Base-by-base conservation (phyloP, 2,888 invertebrate genomes). In the Chaitophorus viminalis region DNA sequence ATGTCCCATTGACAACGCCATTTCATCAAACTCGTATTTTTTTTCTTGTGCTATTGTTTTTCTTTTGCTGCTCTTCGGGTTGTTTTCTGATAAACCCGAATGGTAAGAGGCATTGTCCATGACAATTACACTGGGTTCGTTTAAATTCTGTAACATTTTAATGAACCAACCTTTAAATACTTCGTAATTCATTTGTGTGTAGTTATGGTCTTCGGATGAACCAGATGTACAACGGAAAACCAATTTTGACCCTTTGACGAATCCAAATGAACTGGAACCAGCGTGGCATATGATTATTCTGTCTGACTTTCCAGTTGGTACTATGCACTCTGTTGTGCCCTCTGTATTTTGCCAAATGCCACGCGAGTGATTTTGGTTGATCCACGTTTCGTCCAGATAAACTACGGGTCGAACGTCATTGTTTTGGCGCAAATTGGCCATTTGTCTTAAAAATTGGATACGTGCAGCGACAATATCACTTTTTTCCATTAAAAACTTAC, bases 161-260 rank as follows among this genome's bases (percentile, higher is more conserved):
- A 46, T 46, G 68, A 89, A 89, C 89, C 89, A 88, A 25, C 83
- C 52, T 54, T 88, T 68, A 74, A 88, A 81, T 36, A 54, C 21
- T n/a, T 52, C 21, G 3, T 76, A 82, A 60, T 89, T 81, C 88
- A 85, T 89, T 54, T 88, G 77, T 39, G 78, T n/a, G n/a, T n/a
- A 65, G 33, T 89, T 85, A 83, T 88, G 85, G 78, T 89, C 82
- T 25, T 70, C 81, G 52, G 54, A 70, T 76, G 74, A 36, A 29
- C 74, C 84, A 6, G 88, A 65, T 79, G n/a, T 54, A 79, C 79
- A 79, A 36, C n/a, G 29, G 14, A 88, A 89, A 46, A 88, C 31
- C 65, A 75, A 82, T 33, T 79, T 75, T 31, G 85, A 54, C 21
- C 29, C 68, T 21, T 77, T 68, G 1, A 88, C 29, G 74, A 88